These are phyloP conservation scores for Nomada ruficornis DNA, from an alignment of 2,888 invertebrate species.

Conservation along the genomic window DNA sequence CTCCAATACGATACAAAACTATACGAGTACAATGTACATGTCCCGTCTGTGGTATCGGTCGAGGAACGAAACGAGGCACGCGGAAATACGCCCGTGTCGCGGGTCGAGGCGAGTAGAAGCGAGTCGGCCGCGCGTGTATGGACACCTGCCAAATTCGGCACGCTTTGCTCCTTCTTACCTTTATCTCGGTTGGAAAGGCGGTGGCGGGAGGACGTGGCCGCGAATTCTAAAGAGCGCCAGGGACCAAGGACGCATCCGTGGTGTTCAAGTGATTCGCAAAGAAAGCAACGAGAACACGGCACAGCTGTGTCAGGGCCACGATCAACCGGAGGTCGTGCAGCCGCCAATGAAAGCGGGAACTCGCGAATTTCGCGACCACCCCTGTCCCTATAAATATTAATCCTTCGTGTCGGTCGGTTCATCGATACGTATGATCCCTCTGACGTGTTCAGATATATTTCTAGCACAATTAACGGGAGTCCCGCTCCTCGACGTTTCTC, in stretches of 20 bases:
- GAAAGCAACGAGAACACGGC: constrained; percentile 73
- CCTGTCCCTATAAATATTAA: constrained; percentile 23
- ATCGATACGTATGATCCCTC: background rate
- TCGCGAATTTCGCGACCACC: constrained; percentile 30
- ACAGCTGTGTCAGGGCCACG: constrained; percentile 78
- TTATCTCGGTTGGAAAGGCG: constrained; percentile 55
- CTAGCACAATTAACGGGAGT: background rate
- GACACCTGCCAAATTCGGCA: constrained; percentile 74
- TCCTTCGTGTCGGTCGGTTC: background rate
- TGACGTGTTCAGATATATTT: background rate
- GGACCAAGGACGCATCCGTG: constrained; percentile 76
- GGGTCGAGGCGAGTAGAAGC: constrained; percentile 12
- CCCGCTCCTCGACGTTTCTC: too few relatives aligned
- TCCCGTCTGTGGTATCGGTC: background rate
- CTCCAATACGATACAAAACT: background rate
- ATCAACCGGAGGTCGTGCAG: constrained; percentile 63
- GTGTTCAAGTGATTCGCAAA: constrained; percentile 74
- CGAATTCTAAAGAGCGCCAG: constrained; percentile 70
- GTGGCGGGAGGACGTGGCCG: constrained; percentile 62
- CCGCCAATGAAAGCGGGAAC: constrained; percentile 28
- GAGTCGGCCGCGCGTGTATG: constrained; percentile 69
- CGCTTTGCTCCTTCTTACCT: constrained; percentile 55
- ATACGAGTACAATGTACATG: background rate
- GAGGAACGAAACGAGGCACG: constrained; percentile 16
- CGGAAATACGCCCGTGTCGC: constrained; percentile 29